These are phyloP conservation scores for Sapajus apella DNA, from an alignment of 2,113 vertebrate genomes.

Conservation along the genomic window DNA sequence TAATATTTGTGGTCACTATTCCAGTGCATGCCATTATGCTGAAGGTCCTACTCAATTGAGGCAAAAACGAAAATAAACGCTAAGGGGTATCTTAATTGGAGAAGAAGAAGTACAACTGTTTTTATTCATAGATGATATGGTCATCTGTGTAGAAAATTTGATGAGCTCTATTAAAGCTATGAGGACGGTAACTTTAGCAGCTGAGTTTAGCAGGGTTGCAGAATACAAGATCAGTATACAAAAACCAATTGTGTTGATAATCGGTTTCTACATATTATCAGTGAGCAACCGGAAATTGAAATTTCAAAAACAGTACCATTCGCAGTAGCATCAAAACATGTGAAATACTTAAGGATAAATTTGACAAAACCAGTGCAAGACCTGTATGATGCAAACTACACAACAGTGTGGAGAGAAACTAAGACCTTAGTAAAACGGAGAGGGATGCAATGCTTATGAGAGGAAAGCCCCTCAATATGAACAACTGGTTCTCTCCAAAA, in stretches of 20 bases:
- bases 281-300: neutral
- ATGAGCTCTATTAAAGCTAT: neutral
- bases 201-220: neutral
- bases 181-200: neutral
- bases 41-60: neutral
- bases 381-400: neutral
- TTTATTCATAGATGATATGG: neutral
- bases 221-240: neutral
- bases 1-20: neutral
- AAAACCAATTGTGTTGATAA: neutral
- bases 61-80: neutral
- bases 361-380: neutral
- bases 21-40: neutral
- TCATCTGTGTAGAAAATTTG: neutral
- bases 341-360: neutral
- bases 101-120: neutral
- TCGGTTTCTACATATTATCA: neutral
- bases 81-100: neutral
- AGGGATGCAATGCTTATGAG: neutral
- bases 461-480: neutral
- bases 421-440: neutral
- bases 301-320: neutral
- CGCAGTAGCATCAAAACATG: neutral
- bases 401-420: neutral
- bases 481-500: neutral